Conservation (phyloP, 2,888 invertebrate species). For the Macrostomum cliftonense region DNA sequence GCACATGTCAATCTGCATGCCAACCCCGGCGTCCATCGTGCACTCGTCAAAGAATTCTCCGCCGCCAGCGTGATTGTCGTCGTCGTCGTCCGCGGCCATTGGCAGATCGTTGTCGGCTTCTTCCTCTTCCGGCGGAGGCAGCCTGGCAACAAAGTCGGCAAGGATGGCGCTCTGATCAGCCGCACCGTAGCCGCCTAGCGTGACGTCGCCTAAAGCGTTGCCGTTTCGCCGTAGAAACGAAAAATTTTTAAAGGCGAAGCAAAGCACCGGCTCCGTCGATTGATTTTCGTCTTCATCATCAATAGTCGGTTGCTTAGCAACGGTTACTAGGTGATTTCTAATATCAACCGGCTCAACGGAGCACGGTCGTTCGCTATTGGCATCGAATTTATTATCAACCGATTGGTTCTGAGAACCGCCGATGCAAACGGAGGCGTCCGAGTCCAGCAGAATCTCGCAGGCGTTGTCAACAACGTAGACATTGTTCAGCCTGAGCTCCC, state of each 20-base stretch:
- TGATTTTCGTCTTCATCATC: too few relatives aligned
- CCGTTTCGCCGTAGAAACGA: background rate
- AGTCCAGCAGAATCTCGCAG: slow-evolving; percentile 32
- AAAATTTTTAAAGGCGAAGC: background rate
- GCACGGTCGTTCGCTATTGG: too few relatives aligned
- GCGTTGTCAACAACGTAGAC: slow-evolving; percentile 28
- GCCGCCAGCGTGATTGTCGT: slow-evolving; percentile 11
- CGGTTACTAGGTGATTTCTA: too few relatives aligned
- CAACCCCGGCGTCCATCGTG: too few relatives aligned
- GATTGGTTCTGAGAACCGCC: too few relatives aligned
- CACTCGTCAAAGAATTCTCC: too few relatives aligned
- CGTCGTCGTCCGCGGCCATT: slow-evolving; percentile 25
- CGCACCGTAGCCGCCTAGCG: background rate
- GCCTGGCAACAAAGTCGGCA: slow-evolving; percentile 6
- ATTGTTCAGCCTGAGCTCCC: slow-evolving; percentile 32
- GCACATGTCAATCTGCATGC: too few relatives aligned
- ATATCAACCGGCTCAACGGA: too few relatives aligned
- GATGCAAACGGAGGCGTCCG: slow-evolving; percentile 17
- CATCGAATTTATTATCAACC: too few relatives aligned
- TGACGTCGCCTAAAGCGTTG: background rate
- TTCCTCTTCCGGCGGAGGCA: background rate
- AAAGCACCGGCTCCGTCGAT: background rate
- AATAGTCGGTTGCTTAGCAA: too few relatives aligned
- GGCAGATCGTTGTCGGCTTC: slow-evolving; percentile 11
- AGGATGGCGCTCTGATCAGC: background rate